Base-by-base conservation (phyloP, 2,113 vertebrate species). In the Thomomys bottae region DNA sequence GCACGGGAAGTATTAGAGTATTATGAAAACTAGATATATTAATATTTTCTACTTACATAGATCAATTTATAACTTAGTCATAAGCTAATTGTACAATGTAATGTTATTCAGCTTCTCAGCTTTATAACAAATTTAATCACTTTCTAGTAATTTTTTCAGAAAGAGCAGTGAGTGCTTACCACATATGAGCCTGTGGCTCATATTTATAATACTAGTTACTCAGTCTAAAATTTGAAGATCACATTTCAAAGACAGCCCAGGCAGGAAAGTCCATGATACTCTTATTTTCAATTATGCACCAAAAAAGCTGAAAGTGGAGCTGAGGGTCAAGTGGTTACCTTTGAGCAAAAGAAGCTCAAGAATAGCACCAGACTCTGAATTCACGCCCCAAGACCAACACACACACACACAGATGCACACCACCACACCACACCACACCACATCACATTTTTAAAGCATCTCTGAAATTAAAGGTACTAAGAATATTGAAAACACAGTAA, bases 81-180 rank as follows among this genome's bases (percentile, higher is more conserved):
- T 79, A 75, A 84, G 71, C 67, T 57, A 67, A 59, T 67, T 86
- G 20, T 20, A 76, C 77, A 93, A 88, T 21, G n/a, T 8, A 80
- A 36, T 21, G 67, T 80, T 93, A 71, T 88, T 93, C 72, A 90
- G 26, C 61, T 28, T n/a, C 2, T 79, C 14, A 0, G 6, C 57
- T 93, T 91, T 76, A 79, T 61, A 70, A 54, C 23, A 42, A 49
- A 21, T 45, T 79, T 71, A 42, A 79, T 94, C 42, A 79, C 63
- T 96, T 93, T 49, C 63, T 67, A 87, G 0, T 70, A 81, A 59
- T 81, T 86, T 84, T 71, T 90, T 77, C 81, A 81, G 20, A 91
- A 30, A 49, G 11, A 18, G 14, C 36, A 36, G 14, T 26, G 38
- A 80, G 49, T 32, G 59, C 23, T 57, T 72, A 38, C 20, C 18